Percentiles rank a stretch among this genome's conserved stretches.
These are phyloP conservation scores for Eurytoma adleriae DNA, from an alignment of 2,888 invertebrate genomes.

Conservation along the genomic window DNA sequence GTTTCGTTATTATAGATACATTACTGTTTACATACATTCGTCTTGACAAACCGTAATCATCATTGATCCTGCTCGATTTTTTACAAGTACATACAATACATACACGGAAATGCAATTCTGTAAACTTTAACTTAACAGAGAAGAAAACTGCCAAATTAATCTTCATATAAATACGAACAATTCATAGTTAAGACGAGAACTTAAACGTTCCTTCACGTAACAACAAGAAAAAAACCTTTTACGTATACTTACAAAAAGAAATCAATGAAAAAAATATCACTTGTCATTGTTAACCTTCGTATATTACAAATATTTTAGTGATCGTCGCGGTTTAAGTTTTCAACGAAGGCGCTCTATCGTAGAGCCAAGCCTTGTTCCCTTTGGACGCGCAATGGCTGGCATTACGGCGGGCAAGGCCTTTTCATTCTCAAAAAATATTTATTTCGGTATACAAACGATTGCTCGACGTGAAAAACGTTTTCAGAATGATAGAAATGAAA, in stretches of 20 bases:
- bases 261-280: conserved; percentile 44
- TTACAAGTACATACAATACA: conserved; percentile 54
- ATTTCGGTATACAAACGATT: conserved; percentile 42
- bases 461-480: conserved; percentile 27
- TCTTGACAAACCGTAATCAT: conserved; percentile 48
- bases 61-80: conserved; percentile 44
- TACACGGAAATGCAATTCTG: conserved; percentile 50
- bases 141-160: conserved; percentile 39
- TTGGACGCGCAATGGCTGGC: conserved; percentile 45
- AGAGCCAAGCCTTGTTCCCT: conserved; percentile 30
- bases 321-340: conserved; percentile 31
- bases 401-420: conserved; percentile 37
- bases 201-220: conserved; percentile 29
- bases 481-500: conserved; percentile 53
- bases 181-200: conserved; percentile 27
- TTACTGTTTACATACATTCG: conserved; percentile 54
- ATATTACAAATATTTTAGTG: conserved; percentile 48
- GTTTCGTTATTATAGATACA: conserved; percentile 50
- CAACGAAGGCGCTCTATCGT: conserved; percentile 24
- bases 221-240: conserved; percentile 34
- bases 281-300: conserved; percentile 35
- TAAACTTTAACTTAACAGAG: conserved; percentile 51
- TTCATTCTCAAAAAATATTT: conserved; percentile 50
- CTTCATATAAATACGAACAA: conserved; percentile 32
- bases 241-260: conserved; percentile 37